Base-by-base conservation (phyloP, 2,888 invertebrate species). In the Cylloceria caligata region DNA sequence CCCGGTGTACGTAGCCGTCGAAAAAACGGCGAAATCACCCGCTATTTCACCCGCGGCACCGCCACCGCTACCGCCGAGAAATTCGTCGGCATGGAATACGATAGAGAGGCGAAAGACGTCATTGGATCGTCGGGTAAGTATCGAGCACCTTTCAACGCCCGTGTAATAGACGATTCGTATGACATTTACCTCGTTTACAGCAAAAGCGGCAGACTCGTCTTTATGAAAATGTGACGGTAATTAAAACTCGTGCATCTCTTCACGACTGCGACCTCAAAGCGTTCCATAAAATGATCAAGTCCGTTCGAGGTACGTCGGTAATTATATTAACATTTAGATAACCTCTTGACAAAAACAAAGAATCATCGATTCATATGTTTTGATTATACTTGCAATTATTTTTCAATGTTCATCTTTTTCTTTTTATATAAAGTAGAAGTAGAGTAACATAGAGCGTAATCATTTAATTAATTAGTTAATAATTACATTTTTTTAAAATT, bases 251-350 rank as follows among this genome's bases (percentile, higher is more conserved):
- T 87, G 94, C 94, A 16, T 95, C 95, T 83, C 94, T 95, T 80
- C 95, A 95, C 85, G 97, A 97, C 92, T 95, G 95, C 49, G 97
- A 98, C 91, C 94, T 98, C 73, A 94, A 95, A 88, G 97, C 97
- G 34, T 98, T 98, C 93, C 95, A 97, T 90, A 95, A 95, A 88
- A 97, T 97, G 96, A 96, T 98, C 2, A 95, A 96, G 84, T 95
- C 96, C 85, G 94, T 97, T 39, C 94, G 97, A 94, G 95, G 96
- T 96, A 93, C 94, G 95, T 94, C 77, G 30, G 80, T 34, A 34
- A 9, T 16, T 34, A 2, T 34, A n/a, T 30, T n/a, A 7, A 2
- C 34, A n/a, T 52, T 24, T 1, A 34, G 16, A 24, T 55, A 49
- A 21, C 21, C 1, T 30, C 4, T 9, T 34, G 16, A 7, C 16